Evolutionary conservation across 2,113 vertebrate species (phyloP), one percentile per base, ranked within the genome.

Genomic region (Prionailurus viverrinus): DNA sequence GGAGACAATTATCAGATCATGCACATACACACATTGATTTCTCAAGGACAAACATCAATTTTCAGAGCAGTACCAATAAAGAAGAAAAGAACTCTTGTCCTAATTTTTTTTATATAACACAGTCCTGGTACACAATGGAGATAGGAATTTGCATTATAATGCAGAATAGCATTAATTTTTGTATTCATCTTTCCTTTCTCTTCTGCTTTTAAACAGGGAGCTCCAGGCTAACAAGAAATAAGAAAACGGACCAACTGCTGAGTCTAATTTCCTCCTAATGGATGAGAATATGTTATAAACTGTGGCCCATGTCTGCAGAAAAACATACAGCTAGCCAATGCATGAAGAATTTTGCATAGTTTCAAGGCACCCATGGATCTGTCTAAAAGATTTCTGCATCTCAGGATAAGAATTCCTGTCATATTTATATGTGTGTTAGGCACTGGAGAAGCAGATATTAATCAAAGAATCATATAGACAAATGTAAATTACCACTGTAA

Each of bases 151-250:
- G 39, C 25, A 61, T 93, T 80, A 69, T 58, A 92, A 89, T 68
- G 9, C 6, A 91, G 48, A 61, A 63, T 12, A 79, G 18, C 21
- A 71, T 79, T 80, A 73, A 21, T 45, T 66, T 53, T 78, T 76
- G 73, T 58, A 66, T 55, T 85, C 6, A 81, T 74, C 27, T 65
- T 55, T 73, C 33, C 6, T 19, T 27, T 76, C 69, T 53, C 36
- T 95, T 65, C 53, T 84, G 31, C 71, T 89, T 92, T 95, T 92
- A 89, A 89, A 65, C 58, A 82, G 45, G 58, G 11, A 69, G 33
- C 25, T 81, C 11, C 55, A 63, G 23, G 86, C 4, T 36, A 86
- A 76, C 14, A 5, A 76, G 66, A 83, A 53, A 76, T 63, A 61
- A 73, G 25, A 58, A 95, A 89, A 61, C 55, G 33, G 27, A 23